A percentile compares a stretch with the other conserved stretches of the same genome.
Conservation (phyloP, 2,113 vertebrate genomes). For the Sapayoa aenigma region DNA sequence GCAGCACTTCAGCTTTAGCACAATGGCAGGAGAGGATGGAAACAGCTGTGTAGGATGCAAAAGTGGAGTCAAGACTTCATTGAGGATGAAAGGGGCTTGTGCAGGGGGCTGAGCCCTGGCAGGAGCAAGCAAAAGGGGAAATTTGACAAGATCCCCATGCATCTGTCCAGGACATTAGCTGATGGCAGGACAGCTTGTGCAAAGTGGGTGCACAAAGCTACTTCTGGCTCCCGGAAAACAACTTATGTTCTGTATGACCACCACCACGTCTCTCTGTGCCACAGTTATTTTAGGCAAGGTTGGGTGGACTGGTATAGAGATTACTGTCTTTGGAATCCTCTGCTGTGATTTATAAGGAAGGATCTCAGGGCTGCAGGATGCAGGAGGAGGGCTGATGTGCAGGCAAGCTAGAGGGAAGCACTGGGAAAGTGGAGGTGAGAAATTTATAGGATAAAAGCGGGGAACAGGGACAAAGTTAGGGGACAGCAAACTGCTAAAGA, state of each 20-base stretch:
- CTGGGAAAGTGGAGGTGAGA: accelerated
- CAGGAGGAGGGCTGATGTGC: not conserved
- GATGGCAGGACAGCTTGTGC: not conserved
- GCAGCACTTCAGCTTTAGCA: not conserved
- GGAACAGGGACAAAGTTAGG: not conserved
- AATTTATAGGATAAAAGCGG: not conserved
- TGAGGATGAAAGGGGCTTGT: not conserved
- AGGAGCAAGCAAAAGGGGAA: not conserved
- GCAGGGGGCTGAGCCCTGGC: not conserved
- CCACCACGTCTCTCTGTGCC: not conserved
- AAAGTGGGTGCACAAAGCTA: not conserved
- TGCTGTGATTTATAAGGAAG: not conserved
- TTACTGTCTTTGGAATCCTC: not conserved
- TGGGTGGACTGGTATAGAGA: not conserved
- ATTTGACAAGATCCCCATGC: accelerated
- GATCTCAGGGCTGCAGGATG: not conserved
- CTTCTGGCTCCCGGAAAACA: not conserved
- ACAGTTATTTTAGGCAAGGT: not conserved
- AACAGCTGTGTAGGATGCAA: not conserved
- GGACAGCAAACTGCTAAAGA: not conserved
- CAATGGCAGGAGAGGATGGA: not conserved
- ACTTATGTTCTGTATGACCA: not conserved
- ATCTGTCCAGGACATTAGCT: accelerated
- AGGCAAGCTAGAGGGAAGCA: not conserved
- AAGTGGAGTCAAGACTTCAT: not conserved